Conservation (phyloP, 2,888 invertebrate genomes). For the Acrobasis suavella region DNA sequence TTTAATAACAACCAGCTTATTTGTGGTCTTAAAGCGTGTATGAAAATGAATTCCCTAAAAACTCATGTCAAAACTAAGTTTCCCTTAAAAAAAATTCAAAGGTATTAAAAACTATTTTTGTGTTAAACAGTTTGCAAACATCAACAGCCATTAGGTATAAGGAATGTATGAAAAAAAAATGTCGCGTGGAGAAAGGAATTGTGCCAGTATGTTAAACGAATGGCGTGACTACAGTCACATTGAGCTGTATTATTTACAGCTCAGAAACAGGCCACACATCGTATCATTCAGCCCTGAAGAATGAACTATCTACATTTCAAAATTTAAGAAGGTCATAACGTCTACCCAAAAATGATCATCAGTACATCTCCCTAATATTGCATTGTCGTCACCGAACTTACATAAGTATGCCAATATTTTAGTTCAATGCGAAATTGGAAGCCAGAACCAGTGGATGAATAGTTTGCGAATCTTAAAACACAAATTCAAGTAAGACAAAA, state of each 20-base stretch:
- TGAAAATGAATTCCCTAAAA: background rate
- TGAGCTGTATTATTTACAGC: conserved; percentile 23
- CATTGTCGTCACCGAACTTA: no score
- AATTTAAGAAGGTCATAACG: background rate
- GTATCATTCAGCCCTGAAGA: background rate
- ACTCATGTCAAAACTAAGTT: background rate
- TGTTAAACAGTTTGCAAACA: conserved; percentile 23
- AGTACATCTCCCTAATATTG: no score
- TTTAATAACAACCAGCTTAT: no score
- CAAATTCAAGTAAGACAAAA: no score
- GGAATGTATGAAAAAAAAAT: conserved; percentile 28
- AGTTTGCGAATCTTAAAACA: no score
- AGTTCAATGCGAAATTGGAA: no score
- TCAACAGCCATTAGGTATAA: conserved; percentile 15
- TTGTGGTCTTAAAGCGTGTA: no score
- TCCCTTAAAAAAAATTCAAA: no score
- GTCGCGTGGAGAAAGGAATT: conserved; percentile 55
- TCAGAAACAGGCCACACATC: conserved; percentile 11
- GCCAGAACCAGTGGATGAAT: no score
- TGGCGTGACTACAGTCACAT: conserved; percentile 49
- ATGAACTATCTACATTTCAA: background rate
- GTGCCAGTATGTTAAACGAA: conserved; percentile 55
- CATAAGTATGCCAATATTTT: no score
- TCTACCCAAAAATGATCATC: no score
- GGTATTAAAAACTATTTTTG: conserved; percentile 9